phyloP scores from a whole-genome alignment of 2,888 invertebrate genomes.

The Drosophila yooni region DNA sequence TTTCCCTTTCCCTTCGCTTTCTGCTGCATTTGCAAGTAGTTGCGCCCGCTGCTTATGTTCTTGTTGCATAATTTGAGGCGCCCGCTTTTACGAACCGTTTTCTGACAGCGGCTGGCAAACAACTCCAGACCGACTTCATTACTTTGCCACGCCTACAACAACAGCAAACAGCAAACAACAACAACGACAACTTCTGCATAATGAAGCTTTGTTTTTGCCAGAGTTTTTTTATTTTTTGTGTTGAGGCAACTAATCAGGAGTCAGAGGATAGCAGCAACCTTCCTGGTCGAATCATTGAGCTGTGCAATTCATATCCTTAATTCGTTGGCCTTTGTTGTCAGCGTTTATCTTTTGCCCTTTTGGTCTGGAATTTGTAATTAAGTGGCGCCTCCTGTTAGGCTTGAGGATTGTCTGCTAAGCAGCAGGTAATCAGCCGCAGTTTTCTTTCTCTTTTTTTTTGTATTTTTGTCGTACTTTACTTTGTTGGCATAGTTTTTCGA shows the following conservation, averaged over 20 bases:
- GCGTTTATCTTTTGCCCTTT: slow-evolving; percentile 19
- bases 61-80: slow-evolving; percentile 55
- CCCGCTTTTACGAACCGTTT: slow-evolving; percentile 40
- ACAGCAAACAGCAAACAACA: not conserved
- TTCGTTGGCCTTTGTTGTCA: slow-evolving; percentile 27
- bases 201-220: slow-evolving; percentile 26
- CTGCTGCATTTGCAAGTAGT: slow-evolving; percentile 66
- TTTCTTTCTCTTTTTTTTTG: not conserved
- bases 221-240: not conserved
- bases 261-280: slow-evolving; percentile 21
- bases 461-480: slow-evolving; percentile 4
- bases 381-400: slow-evolving; percentile 34
- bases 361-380: slow-evolving; percentile 50
- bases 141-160: slow-evolving; percentile 29
- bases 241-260: slow-evolving; percentile 43
- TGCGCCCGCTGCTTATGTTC: slow-evolving; percentile 43
- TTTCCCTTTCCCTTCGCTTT: not conserved
- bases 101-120: slow-evolving; percentile 11
- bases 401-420: slow-evolving; percentile 18
- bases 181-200: slow-evolving; percentile 25
- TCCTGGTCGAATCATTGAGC: slow-evolving; percentile 37
- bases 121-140: slow-evolving; percentile 33
- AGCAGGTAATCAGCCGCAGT: slow-evolving; percentile 44
- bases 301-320: slow-evolving; percentile 42
- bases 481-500: slow-evolving; percentile 28